A percentile compares a stretch with the other conserved stretches of the same genome.
Conservation (phyloP, 2,797 vertebrate genomes). For the Syncerus caffer region DNA sequence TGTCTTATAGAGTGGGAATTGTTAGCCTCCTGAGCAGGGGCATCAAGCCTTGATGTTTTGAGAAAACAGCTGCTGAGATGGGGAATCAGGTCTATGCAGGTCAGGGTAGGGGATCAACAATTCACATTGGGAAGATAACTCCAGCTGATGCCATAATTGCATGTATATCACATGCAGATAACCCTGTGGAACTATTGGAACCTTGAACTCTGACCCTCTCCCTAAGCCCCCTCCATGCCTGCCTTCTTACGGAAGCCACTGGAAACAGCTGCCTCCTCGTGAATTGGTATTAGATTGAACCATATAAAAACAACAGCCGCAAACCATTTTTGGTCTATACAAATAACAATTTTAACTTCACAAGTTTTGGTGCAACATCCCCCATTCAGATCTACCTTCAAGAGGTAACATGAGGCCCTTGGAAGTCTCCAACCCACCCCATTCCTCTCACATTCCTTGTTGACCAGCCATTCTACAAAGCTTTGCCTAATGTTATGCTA, state of each 20-base stretch:
- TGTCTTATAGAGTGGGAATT: neutral
- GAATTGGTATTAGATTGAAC: neutral
- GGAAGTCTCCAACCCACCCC: neutral
- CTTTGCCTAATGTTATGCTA: neutral
- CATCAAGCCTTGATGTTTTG: neutral
- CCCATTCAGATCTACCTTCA: neutral
- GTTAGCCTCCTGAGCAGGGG: neutral
- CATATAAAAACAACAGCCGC: neutral
- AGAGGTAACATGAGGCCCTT: neutral
- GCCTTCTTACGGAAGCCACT: neutral
- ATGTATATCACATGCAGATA: neutral
- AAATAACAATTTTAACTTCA: neutral
- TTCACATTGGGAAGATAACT: neutral
- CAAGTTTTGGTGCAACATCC: neutral
- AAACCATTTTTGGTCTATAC: neutral
- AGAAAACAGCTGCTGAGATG: neutral
- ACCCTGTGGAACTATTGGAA: neutral
- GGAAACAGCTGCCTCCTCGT: neutral
- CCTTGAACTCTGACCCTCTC: neutral
- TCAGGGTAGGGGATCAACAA: neutral
- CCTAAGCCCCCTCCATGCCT: too few species aligned
- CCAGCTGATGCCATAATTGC: neutral
- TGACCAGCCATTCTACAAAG: neutral
- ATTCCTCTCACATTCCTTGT: neutral
- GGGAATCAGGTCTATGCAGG: neutral